Evolutionary conservation across 2,888 invertebrate species (phyloP).

Genomic region (Mesodorylaimus sp.): DNA sequence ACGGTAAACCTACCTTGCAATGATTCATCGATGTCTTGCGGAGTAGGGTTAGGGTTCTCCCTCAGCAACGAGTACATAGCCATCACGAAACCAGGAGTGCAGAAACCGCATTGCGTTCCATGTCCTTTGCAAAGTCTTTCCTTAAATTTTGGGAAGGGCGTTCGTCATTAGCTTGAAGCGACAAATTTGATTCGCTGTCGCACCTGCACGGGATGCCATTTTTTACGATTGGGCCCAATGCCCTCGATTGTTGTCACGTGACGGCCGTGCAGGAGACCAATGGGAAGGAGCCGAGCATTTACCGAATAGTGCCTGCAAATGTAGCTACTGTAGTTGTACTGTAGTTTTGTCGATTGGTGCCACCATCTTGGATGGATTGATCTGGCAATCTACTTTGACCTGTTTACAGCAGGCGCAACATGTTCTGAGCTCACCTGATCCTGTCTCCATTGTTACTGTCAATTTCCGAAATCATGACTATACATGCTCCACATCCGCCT

Average conservation of each 20-base stretch:
- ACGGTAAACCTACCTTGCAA: constrained; percentile 1
- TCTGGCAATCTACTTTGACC: too few species aligned
- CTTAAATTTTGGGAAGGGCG: too few species aligned
- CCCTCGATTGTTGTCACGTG: constrained; percentile 32
- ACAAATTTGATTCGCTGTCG: too few species aligned
- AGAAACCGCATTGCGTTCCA: constrained; percentile 86
- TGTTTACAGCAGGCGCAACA: background rate
- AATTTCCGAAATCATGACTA: constrained; percentile 22
- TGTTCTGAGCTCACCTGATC: background rate
- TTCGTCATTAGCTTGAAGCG: too few species aligned
- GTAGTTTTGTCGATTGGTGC: too few species aligned
- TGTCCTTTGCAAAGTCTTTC: constrained; percentile 55
- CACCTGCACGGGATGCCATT: constrained; percentile 30
- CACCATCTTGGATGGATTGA: too few species aligned
- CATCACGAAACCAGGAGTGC: constrained; percentile 91
- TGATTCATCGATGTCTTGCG: constrained; percentile 49
- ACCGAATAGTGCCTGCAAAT: constrained; percentile 25
- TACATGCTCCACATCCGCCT: constrained; percentile 37
- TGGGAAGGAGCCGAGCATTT: constrained; percentile 29
- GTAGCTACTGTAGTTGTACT: too few species aligned
- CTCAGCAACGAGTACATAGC: constrained; percentile 76
- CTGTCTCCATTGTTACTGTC: background rate
- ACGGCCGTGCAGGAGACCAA: constrained; percentile 28
- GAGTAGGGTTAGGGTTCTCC: constrained; percentile 48
- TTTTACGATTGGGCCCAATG: constrained; percentile 24